phyloP scores from a whole-genome alignment of 2,888 invertebrate species.

The Drosophila macrospina region DNA sequence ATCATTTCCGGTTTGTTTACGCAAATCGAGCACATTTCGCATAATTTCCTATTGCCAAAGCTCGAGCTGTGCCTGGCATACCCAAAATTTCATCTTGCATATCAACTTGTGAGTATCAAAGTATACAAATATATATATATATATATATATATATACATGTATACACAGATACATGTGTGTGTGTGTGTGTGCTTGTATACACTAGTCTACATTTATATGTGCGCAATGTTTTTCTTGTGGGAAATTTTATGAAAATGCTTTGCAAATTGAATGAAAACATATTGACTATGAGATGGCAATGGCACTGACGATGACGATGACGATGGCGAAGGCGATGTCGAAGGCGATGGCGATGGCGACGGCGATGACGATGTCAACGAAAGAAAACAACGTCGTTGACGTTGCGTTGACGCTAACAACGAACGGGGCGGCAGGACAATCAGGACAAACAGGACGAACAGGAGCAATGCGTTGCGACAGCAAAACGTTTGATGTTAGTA shows the following conservation, averaged over 20 bases:
- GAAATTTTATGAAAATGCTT: slow-evolving; percentile 81
- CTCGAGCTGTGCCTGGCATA: slow-evolving; percentile 69
- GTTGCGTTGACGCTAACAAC: slow-evolving; percentile 23
- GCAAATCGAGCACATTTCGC: slow-evolving; percentile 83
- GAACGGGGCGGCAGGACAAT: slow-evolving; percentile 12
- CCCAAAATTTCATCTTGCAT: slow-evolving; percentile 56
- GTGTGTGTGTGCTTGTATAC: neutral
- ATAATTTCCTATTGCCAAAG: slow-evolving; percentile 82
- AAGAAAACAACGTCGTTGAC: slow-evolving; percentile 76
- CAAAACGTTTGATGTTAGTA: slow-evolving; percentile 77
- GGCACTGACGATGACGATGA: slow-evolving; percentile 31
- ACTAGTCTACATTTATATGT: slow-evolving; percentile 58
- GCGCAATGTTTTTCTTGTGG: slow-evolving; percentile 80
- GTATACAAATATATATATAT: slow-evolving; percentile 9
- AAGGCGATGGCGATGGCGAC: slow-evolving; percentile 39
- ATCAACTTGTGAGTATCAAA: slow-evolving; percentile 47
- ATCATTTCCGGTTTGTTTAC: slow-evolving; percentile 83
- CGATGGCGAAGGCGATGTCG: slow-evolving; percentile 41
- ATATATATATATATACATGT: neutral
- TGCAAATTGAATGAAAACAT: slow-evolving; percentile 83
- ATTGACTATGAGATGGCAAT: slow-evolving; percentile 74
- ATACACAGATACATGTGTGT: neutral
- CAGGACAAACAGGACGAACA: slow-evolving; percentile 11
- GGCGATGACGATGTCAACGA: slow-evolving; percentile 62
- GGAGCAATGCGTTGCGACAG: slow-evolving; percentile 30